Conservation (phyloP, 1,140 invertebrate species). For the Telenomus remus region DNA sequence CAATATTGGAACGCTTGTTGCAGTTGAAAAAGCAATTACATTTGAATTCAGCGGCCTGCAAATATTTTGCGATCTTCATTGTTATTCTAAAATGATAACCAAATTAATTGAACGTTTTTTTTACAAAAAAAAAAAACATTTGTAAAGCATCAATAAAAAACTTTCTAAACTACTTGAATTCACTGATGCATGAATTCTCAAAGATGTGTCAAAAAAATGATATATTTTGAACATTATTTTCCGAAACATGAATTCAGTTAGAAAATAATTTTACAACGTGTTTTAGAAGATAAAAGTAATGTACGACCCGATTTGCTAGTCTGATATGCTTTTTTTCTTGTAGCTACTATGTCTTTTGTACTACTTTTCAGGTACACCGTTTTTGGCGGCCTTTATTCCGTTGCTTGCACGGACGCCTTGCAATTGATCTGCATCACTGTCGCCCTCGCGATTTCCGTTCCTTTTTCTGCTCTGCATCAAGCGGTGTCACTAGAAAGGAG, state of each 20-base stretch:
- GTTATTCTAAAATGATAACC: neutral
- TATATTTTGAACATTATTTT: too few species aligned
- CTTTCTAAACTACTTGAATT: too few species aligned
- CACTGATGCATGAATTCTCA: too few species aligned
- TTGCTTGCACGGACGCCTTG: slow-evolving; percentile 88
- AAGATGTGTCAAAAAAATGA: too few species aligned
- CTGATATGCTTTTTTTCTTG: too few species aligned
- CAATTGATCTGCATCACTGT: slow-evolving; percentile 87
- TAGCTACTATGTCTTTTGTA: slow-evolving; percentile 9
- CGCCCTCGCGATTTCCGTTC: slow-evolving; percentile 79
- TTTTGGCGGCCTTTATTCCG: slow-evolving; percentile 86
- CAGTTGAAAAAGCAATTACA: slow-evolving; percentile 33
- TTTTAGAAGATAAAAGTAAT: too few species aligned
- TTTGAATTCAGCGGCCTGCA: slow-evolving; percentile 26
- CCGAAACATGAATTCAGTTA: too few species aligned
- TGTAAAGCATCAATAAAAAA: neutral
- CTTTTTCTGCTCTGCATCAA: slow-evolving; percentile 79
- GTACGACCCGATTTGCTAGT: too few species aligned
- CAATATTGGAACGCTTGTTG: slow-evolving; percentile 21
- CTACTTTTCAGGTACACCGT: slow-evolving; percentile 80
- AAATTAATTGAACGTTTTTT: neutral
- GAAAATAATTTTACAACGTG: too few species aligned
- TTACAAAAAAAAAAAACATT: neutral
- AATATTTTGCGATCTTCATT: neutral
- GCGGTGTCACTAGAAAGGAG: slow-evolving; percentile 76